A percentile compares a stretch with the other conserved stretches of the same genome.
Conservation (phyloP, 2,113 vertebrate species). For the Engraulis encrasicolus region DNA sequence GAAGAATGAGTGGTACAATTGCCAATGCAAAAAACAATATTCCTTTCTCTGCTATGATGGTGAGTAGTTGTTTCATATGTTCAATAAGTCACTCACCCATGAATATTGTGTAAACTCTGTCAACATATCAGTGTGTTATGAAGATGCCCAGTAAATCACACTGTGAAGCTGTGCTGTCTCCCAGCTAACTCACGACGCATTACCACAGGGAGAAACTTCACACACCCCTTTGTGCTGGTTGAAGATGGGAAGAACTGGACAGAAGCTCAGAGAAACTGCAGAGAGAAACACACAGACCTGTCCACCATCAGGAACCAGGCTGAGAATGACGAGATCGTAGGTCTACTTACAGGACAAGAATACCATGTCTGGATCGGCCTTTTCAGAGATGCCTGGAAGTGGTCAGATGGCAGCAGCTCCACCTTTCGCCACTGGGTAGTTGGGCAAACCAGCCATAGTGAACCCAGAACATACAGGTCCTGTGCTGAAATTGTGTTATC, state of each 20-base stretch:
- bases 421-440: too few species aligned
- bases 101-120: too few species aligned
- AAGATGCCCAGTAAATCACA: background rate
- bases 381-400: background rate
- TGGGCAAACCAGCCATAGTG: too few species aligned
- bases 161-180: background rate
- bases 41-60: background rate
- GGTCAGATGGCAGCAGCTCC: background rate
- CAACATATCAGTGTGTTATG: too few species aligned
- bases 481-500: background rate
- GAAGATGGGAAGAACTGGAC: too few species aligned
- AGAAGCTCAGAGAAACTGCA: too few species aligned
- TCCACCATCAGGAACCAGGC: too few species aligned
- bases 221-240: too few species aligned
- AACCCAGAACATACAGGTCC: rapidly evolving
- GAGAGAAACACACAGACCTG: too few species aligned
- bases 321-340: background rate
- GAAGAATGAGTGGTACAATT: too few species aligned
- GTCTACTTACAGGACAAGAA: too few species aligned
- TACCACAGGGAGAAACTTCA: background rate
- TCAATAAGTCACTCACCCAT: too few species aligned
- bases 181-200: background rate
- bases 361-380: background rate
- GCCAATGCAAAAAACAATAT: background rate
- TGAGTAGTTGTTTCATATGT: background rate